Base-by-base conservation (phyloP, 2,113 vertebrate genomes). In the Vulpes ferrilata region DNA sequence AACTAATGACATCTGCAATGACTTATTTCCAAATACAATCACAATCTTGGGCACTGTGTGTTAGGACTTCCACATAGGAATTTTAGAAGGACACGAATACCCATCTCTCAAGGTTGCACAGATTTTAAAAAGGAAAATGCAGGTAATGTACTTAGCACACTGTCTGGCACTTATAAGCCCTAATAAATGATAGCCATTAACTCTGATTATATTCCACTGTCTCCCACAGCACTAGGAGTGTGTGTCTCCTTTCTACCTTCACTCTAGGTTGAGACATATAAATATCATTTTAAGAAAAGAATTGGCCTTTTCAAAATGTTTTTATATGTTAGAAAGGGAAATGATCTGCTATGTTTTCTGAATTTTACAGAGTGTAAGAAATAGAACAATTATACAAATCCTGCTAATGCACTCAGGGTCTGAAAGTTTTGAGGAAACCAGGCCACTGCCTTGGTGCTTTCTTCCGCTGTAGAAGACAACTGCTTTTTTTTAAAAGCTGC, bases 401-500 rank as follows among this genome's bases (percentile, higher is more conserved):
- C 9, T 89, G 35, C 65, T 48, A 80, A 65, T 48, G 8, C 23
- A 84, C 7, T 19, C 19, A 71, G 16, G 10, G 9, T 88, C 88
- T 94, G 53, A 95, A 95, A 84, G 32, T 20, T 80, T 91, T 57
- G 32, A 15, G 53, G 17, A 90, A 96, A 76, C 23, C 86, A 12
- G 12, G 8, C 35, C 76, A 48, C 60, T 25, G 32, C 55, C 53
- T 88, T 57, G 23, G 57, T 51, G 19, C 10, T 62, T 92, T 71
- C 88, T 73, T 89, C 78, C 78, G 20, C 55, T 90, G 65, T 62
- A 16, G 60, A 93, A 96, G 48, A 69, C 25, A 92, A 35, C n/a
- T 43, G 85, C 12, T 59, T 95, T 93, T 96, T 96, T 82, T 64
- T 11, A 35, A 94, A 88, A 55, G n/a, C 64, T 88, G 16, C 65